Conservation (phyloP, 1,140 invertebrate species). For the Diorhabda elongata region DNA sequence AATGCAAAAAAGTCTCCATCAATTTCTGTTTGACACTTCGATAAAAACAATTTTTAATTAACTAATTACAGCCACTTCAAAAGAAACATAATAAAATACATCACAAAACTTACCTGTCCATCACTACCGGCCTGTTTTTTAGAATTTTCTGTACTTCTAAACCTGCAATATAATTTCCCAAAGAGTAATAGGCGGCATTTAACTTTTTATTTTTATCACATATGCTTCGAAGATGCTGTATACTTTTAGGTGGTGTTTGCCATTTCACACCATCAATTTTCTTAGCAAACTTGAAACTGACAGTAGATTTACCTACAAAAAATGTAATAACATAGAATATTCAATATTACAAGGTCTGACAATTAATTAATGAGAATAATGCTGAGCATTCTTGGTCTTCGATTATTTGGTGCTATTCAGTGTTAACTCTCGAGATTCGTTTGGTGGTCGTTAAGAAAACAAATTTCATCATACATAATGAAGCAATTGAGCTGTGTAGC, state of each 20-base stretch:
- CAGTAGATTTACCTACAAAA: slow-evolving; percentile 39
- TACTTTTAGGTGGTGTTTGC: slow-evolving; percentile 37
- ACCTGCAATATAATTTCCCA: slow-evolving; percentile 45
- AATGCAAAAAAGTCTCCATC: too few species aligned
- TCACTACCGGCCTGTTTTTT: slow-evolving; percentile 36
- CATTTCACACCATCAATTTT: slow-evolving; percentile 29
- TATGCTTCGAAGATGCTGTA: slow-evolving; percentile 28
- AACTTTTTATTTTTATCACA: slow-evolving; percentile 37
- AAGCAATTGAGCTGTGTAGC: too few species aligned
- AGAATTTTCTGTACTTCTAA: slow-evolving; percentile 33
- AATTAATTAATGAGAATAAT: too few species aligned
- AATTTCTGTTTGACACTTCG: too few species aligned
- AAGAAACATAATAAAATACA: too few species aligned
- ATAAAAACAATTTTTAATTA: too few species aligned
- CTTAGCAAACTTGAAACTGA: slow-evolving; percentile 29
- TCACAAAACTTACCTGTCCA: slow-evolving; percentile 36
- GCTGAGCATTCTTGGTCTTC: too few species aligned
- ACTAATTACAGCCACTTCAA: too few species aligned
- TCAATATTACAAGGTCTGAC: background rate
- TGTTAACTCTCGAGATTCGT: too few species aligned
- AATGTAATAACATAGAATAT: slow-evolving; percentile 4
- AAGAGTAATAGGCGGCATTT: slow-evolving; percentile 39
- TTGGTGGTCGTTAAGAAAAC: too few species aligned
- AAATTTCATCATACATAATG: too few species aligned
- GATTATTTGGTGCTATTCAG: too few species aligned